These are phyloP conservation scores for Morus bassanus DNA, from an alignment of 2,797 vertebrate genomes.

Conservation along the genomic window DNA sequence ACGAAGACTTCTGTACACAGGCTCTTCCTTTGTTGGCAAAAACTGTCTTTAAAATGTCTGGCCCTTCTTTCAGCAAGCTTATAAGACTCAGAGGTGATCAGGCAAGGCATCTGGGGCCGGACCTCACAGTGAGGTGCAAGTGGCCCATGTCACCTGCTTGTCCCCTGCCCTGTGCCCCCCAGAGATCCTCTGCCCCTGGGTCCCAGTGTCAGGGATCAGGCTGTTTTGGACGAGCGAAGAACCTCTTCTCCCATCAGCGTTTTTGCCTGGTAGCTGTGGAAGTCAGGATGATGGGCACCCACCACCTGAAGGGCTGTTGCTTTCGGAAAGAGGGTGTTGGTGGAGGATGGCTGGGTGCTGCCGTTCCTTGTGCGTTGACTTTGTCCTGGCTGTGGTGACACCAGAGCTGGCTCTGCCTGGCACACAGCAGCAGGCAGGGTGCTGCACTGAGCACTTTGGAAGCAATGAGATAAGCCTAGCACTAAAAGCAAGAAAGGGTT, in stretches of 20 bases:
- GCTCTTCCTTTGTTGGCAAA: not conserved
- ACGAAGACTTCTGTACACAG: accelerated
- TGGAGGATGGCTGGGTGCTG: not conserved
- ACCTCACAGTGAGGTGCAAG: accelerated
- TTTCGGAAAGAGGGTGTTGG: not conserved
- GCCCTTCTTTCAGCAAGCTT: not conserved
- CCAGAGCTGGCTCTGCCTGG: not conserved
- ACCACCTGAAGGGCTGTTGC: not conserved
- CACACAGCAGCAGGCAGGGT: not conserved
- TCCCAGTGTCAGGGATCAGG: accelerated
- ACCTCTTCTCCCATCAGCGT: not conserved
- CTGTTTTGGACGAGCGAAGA: accelerated
- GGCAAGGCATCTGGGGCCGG: not conserved
- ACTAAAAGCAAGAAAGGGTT: not conserved
- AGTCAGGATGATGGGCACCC: not conserved
- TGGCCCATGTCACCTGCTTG: not conserved
- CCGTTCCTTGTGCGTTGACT: accelerated
- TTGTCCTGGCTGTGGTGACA: not conserved
- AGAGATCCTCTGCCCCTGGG: not conserved
- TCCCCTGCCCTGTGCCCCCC: not conserved
- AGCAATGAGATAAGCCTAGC: not conserved
- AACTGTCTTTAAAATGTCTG: not conserved
- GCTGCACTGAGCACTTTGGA: not conserved
- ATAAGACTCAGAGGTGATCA: accelerated
- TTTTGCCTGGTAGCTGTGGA: not conserved